Base-by-base conservation (phyloP, 2,797 vertebrate species). In the Phataginus tetradactyla region DNA sequence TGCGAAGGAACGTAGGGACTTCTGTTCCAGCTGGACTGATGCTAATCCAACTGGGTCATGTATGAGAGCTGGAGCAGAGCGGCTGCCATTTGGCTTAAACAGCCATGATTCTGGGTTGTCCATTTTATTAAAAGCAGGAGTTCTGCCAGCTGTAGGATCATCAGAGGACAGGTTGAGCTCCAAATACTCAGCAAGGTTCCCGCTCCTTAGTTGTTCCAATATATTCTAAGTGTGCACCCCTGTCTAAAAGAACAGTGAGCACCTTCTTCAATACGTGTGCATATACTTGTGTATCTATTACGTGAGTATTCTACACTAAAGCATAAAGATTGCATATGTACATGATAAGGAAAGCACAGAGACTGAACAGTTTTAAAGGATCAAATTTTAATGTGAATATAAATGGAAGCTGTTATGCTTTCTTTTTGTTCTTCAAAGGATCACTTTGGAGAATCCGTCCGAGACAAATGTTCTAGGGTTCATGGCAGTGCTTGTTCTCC, bases 231-330 rank as follows among this genome's bases (percentile, higher is more conserved):
- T 25, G 29, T 32, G 15, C 7, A 23, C 61, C 29, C 5, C 18
- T 53, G 39, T 8, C 42, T 49, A 39, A 55, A 21, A 45, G 66
- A 51, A 61, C 86, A 55, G 20, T 39, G 15, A 68, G 7, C 34
- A 51, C 29, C 5, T n/a, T 66, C 37, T 13, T 96, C 29, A 20
- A 18, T 25, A 45, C 15, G 14, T 29, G 7, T n/a, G 2, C 17
- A 49, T 59, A 91, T 63, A 88, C 71, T 90, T 86, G 93, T 84
- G 66, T 85, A 7, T 78, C 75, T 53, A 64, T 79, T 51, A 12
- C n/a, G 63, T 45, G 29, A 86, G 45, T 57, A 3, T 77, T 88
- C 23, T 83, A n/a, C 25, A 3, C 45, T 88, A 79, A 87, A 64
- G 90, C 1, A 79, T 45, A 72, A 86, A 7, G 21, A 49, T 34